Percentiles rank a stretch among this genome's conserved stretches.
phyloP scores from a whole-genome alignment of 2,797 vertebrate genomes.

The Sphenopsis melanotis region DNA sequence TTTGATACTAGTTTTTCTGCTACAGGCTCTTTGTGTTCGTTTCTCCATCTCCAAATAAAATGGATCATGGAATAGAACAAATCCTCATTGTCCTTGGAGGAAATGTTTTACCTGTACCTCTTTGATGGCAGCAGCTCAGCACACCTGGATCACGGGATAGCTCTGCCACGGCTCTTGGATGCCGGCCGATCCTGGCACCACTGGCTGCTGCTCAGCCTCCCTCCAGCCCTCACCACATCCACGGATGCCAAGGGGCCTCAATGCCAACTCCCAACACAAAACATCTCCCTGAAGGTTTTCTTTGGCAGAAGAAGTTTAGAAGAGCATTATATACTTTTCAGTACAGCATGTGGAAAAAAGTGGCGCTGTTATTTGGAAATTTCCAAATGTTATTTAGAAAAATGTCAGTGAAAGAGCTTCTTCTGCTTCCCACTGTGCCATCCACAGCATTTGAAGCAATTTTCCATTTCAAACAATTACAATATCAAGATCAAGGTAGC shows the following conservation, averaged over 20 bases:
- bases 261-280: rapidly evolving
- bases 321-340: not conserved
- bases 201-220: not conserved
- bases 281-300: not conserved
- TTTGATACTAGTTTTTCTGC: not conserved
- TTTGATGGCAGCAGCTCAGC: not conserved
- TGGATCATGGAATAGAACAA: not conserved
- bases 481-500: not conserved
- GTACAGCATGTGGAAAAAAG: not conserved
- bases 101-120: rapidly evolving
- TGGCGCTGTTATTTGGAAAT: not conserved
- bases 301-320: not conserved
- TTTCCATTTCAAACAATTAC: not conserved
- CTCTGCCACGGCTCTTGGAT: rapidly evolving
- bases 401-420: not conserved
- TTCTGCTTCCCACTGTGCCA: not conserved
- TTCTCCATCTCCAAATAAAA: not conserved
- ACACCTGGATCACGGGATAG: rapidly evolving
- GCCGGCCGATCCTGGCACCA: rapidly evolving
- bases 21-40: not conserved
- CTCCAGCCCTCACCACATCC: not conserved
- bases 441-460: not conserved
- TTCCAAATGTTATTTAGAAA: not conserved
- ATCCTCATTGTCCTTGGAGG: not conserved
- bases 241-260: not conserved